Evolutionary conservation across 2,888 invertebrate species (phyloP).

Genomic region (Tiliacea aurago): DNA sequence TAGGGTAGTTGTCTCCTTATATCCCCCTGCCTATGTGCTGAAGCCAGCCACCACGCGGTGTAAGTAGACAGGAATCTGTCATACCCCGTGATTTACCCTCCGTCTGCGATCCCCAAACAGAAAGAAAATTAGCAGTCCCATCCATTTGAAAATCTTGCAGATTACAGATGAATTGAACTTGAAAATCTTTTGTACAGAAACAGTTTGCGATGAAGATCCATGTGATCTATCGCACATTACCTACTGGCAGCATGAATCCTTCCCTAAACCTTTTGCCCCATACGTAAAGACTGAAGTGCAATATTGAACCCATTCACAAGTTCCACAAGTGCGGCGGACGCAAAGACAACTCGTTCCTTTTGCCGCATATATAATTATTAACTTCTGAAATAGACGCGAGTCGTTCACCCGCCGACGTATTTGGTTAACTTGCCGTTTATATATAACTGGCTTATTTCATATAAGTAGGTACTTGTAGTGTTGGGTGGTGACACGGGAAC

Average conservation of each 20-base stretch:
- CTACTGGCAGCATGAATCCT: neutral
- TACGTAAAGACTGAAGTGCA: conserved; percentile 44
- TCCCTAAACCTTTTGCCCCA: neutral
- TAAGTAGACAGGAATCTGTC: too few relatives aligned
- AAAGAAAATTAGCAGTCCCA: neutral
- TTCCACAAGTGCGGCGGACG: conserved; percentile 51
- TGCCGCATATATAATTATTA: conserved; percentile 76
- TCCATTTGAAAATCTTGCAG: neutral
- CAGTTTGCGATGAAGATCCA: neutral
- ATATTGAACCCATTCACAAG: conserved; percentile 60
- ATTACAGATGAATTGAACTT: neutral
- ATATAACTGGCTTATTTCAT: conserved; percentile 64
- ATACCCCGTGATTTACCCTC: neutral
- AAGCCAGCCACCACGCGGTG: neutral
- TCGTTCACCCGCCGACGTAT: conserved; percentile 81
- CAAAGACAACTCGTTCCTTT: conserved; percentile 68
- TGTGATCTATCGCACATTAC: neutral
- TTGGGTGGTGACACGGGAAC: conserved; percentile 42
- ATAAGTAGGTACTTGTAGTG: conserved; percentile 38
- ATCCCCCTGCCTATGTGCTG: neutral
- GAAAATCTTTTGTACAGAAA: neutral
- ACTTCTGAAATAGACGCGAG: conserved; percentile 76
- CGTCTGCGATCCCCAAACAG: neutral
- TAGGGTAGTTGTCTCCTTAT: neutral
- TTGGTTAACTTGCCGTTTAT: conserved; percentile 71